A percentile compares a stretch with the other conserved stretches of the same genome.
These are phyloP conservation scores for Apamea sordens DNA, from an alignment of 2,888 invertebrate genomes.

Conservation along the genomic window DNA sequence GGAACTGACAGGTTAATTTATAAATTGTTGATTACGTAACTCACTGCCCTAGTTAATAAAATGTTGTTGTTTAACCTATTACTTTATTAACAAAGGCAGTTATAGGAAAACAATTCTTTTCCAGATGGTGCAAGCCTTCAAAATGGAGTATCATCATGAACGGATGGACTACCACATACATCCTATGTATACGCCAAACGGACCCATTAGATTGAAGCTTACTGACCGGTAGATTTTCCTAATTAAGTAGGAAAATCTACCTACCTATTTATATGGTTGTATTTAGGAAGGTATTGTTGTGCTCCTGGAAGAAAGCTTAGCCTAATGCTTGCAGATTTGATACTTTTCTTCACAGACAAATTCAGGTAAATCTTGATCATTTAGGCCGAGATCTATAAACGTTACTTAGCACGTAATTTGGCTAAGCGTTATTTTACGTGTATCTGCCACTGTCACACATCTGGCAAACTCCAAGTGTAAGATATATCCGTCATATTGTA, in stretches of 20 bases:
- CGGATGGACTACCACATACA: constrained; percentile 92
- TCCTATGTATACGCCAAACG: constrained; percentile 93
- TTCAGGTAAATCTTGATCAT: not conserved
- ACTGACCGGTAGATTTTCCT: constrained; percentile 81
- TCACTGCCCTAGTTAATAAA: not conserved
- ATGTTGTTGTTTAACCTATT: not conserved
- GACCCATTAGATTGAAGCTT: constrained; percentile 91
- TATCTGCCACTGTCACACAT: not conserved
- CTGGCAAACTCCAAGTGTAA: not conserved
- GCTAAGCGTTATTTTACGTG: not conserved
- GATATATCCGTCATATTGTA: not conserved
- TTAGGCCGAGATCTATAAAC: not conserved
- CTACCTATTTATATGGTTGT: not conserved
- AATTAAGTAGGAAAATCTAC: not conserved
- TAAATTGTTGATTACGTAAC: not conserved
- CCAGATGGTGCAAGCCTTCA: constrained; percentile 92
- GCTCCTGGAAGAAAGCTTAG: not conserved
- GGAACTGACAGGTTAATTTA: not conserved
- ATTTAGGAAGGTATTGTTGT: not conserved
- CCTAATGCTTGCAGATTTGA: not conserved
- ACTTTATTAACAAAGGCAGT: not conserved
- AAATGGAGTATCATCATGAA: constrained; percentile 91
- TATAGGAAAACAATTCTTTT: constrained; percentile 67
- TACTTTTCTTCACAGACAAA: not conserved
- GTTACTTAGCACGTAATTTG: not conserved